A percentile compares a stretch with the other conserved stretches of the same genome.
phyloP scores from a whole-genome alignment of 2,113 vertebrate genomes.

The Trogon melanurus region DNA sequence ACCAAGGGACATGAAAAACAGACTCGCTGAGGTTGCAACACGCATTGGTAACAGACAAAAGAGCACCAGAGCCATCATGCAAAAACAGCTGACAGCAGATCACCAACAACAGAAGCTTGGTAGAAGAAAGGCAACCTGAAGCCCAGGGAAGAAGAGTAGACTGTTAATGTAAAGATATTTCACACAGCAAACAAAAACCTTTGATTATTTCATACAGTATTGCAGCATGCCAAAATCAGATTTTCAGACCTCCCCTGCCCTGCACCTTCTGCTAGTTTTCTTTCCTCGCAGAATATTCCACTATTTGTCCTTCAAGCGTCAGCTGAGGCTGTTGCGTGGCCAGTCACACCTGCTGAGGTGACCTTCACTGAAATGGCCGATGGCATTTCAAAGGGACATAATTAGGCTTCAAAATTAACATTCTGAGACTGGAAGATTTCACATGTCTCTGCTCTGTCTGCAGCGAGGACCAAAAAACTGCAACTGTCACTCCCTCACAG shows the following conservation, averaged over 20 bases:
- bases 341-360: not conserved
- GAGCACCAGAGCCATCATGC: not conserved
- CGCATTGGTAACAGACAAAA: fast-evolving
- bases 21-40: not conserved
- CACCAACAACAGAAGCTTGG: not conserved
- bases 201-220: not conserved
- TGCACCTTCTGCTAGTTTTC: not conserved
- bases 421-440: not conserved
- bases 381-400: not conserved
- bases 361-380: not conserved
- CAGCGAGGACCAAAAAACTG: not conserved
- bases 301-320: not conserved
- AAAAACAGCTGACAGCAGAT: not conserved
- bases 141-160: not conserved
- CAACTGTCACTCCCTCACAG: not conserved
- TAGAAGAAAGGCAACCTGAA: not conserved
- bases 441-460: not conserved
- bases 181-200: not conserved
- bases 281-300: not conserved
- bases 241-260: not conserved
- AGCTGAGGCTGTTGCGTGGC: not conserved
- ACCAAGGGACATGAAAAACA: not conserved
- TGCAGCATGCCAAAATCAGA: not conserved
- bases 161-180: not conserved
- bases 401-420: not conserved